Evolutionary conservation across 1,140 invertebrate species (phyloP).

Genomic region (Drosophila neocordata): DNA sequence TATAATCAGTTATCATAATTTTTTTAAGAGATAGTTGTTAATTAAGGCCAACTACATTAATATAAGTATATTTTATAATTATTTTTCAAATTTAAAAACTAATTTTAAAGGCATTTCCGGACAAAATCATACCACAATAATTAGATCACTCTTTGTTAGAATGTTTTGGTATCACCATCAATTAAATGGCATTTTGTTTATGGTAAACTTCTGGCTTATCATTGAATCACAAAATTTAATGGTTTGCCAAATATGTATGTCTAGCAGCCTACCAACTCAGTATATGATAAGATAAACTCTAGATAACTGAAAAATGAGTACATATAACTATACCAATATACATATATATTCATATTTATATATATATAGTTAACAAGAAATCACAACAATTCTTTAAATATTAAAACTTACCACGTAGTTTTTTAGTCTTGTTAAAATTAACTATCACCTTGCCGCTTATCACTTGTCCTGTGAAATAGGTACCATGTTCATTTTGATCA

Average conservation of each 20-base stretch:
- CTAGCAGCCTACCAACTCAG: slow-evolving; percentile 29
- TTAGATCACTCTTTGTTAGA: slow-evolving; percentile 21
- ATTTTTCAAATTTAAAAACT: slow-evolving; percentile 34
- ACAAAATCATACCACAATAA: slow-evolving; percentile 1
- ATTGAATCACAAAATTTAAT: slow-evolving; percentile 53
- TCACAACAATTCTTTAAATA: slow-evolving; percentile 8
- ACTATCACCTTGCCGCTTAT: slow-evolving; percentile 84
- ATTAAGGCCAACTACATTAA: too few species aligned
- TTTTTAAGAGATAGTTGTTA: too few species aligned
- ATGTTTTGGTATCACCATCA: slow-evolving; percentile 36
- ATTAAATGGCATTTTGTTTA: slow-evolving; percentile 55
- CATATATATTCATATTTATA: background rate
- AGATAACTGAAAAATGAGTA: slow-evolving; percentile 30
- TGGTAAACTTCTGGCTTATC: slow-evolving; percentile 39
- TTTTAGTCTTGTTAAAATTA: slow-evolving; percentile 83
- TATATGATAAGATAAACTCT: slow-evolving; percentile 51
- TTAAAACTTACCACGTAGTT: slow-evolving; percentile 79
- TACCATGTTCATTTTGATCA: slow-evolving; percentile 83
- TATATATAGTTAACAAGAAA: background rate
- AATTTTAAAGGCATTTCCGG: slow-evolving; percentile 49
- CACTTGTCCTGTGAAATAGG: slow-evolving; percentile 84
- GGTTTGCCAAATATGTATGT: slow-evolving; percentile 36
- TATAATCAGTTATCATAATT: too few species aligned
- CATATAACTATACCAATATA: background rate
- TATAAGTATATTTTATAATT: background rate